Evolutionary conservation across 1,140 invertebrate genomes (phyloP), one percentile per base, ranked within the genome.

Genomic region (Nephila pilipes): DNA sequence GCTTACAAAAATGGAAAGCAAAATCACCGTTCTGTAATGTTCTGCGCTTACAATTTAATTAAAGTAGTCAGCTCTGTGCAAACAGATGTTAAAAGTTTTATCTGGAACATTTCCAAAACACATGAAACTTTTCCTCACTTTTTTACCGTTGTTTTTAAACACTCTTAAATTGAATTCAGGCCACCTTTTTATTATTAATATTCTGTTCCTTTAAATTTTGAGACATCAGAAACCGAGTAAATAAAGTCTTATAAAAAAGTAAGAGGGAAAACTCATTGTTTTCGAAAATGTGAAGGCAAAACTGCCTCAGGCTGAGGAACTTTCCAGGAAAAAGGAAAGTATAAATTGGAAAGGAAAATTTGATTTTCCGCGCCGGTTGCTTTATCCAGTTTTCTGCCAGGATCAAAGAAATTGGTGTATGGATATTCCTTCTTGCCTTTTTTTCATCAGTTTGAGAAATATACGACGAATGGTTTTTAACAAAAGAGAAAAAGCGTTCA

Each of bases 261-360:
- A 1, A 36, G 3, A 3, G 22, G 14, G n/a, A 81, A 55, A 81
- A 81, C 38, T 46, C 38, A 81, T 54, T 54, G 80, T 46, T 55
- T 55, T 81, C 6, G 38, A 54, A 54, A 55, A 81, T 81, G 38
- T 55, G 38, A 46, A 81, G 46, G 38, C 14, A 55, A 55, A 81
- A 81, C 6, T 54, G 38, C 80, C 80, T 54, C 16, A 46, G 80
- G 80, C 80, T 22, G 25, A 55, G 22, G 1, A 81, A 38, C 80
- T 81, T 54, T 10, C 1, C 3, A 25, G 36, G 38, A 81, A 20
- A 81, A 36, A n/a, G 3, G 20, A 22, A 46, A 81, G 38, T 81
- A 22, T 81, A 81, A 81, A 81, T 55, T 81, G 80, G 80, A 81
- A 81, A 55, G 22, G 80, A 81, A 81, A 81, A 81, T 81, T 81